Conservation (phyloP, 2,797 vertebrate species). For the Cryptoprocta ferox region DNA sequence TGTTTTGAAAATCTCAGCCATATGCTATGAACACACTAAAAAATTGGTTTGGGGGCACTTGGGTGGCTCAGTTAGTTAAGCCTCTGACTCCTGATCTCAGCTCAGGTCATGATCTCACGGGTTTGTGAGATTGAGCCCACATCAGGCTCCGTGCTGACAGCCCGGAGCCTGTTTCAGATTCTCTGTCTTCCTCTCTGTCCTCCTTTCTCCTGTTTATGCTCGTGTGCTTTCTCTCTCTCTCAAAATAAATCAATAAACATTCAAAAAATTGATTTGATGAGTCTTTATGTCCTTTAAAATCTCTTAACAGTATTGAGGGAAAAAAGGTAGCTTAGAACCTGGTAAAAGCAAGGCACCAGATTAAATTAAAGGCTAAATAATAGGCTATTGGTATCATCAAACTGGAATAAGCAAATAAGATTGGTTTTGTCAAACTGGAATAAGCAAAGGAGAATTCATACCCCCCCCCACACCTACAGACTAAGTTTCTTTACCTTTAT, state of each 20-base stretch:
- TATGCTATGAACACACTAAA: not conserved
- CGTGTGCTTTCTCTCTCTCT: no score
- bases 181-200: no score
- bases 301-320: not conserved
- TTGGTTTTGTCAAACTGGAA: constrained; percentile 43
- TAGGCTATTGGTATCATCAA: constrained; percentile 41
- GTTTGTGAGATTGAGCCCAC: no score
- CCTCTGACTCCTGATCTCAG: no score
- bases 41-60: no score
- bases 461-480: not conserved
- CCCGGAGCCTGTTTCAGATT: no score
- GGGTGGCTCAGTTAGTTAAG: no score
- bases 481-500: constrained; percentile 56
- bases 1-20: not conserved
- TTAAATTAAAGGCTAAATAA: not conserved
- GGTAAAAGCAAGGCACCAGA: constrained; percentile 42
- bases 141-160: no score
- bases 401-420: constrained; percentile 37
- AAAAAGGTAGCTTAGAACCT: not conserved
- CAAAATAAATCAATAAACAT: no score
- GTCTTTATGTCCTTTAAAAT: constrained; percentile 32
- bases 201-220: no score
- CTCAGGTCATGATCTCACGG: no score
- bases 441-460: not conserved
- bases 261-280: not conserved